Conservation (phyloP, 1,140 invertebrate species). For the Triops longicaudatus region DNA sequence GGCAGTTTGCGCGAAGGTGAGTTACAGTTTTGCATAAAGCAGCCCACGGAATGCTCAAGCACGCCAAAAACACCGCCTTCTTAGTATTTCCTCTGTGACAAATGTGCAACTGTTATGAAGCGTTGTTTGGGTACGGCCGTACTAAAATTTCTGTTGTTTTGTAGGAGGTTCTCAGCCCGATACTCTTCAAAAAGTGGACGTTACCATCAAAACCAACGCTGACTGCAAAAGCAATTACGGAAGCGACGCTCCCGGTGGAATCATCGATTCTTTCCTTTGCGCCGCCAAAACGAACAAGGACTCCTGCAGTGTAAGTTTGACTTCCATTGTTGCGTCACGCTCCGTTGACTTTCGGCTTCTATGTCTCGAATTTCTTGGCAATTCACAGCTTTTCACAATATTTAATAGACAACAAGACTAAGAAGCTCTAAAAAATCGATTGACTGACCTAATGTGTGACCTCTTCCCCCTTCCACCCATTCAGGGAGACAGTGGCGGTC, state of each 20-base stretch:
- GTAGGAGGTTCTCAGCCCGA: slow-evolving; percentile 69
- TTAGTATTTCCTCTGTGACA: too few relatives aligned
- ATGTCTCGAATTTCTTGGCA: too few relatives aligned
- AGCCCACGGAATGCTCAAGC: background rate
- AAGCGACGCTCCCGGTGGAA: slow-evolving; percentile 72
- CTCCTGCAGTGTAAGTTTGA: slow-evolving; percentile 69
- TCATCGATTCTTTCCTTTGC: slow-evolving; percentile 77
- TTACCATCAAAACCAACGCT: slow-evolving; percentile 70
- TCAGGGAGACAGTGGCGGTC: slow-evolving; percentile 85
- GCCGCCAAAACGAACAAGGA: slow-evolving; percentile 71
- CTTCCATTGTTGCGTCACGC: slow-evolving; percentile 7
- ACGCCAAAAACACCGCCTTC: too few relatives aligned
- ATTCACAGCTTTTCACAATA: too few relatives aligned
- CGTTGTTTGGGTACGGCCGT: too few relatives aligned
- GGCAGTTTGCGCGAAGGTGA: slow-evolving; percentile 68
- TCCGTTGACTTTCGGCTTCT: background rate
- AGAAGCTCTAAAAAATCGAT: background rate
- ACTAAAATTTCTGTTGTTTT: too few relatives aligned
- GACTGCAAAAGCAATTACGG: slow-evolving; percentile 74
- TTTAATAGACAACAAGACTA: too few relatives aligned
- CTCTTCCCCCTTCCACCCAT: slow-evolving; percentile 24
- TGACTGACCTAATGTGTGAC: background rate
- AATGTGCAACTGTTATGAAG: too few relatives aligned
- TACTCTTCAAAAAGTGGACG: slow-evolving; percentile 69
- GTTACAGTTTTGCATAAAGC: slow-evolving; percentile 33